A percentile compares a stretch with the other conserved stretches of the same genome.
Conservation (phyloP, 2,113 vertebrate species). For the Triplophysa rosa region DNA sequence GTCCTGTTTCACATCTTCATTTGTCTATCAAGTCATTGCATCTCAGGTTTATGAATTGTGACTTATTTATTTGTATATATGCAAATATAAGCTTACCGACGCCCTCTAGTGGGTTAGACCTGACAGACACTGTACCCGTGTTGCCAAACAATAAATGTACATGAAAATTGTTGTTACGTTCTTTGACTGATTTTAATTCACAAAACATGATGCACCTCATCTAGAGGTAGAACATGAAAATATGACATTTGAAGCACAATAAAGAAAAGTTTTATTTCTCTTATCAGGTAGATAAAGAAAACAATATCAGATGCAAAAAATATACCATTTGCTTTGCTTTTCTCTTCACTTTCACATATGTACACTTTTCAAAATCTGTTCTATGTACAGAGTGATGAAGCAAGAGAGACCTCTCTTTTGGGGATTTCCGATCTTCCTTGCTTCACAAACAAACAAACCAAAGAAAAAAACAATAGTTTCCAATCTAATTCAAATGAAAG, state of each 20-base stretch:
- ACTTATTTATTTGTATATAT: slow-evolving; percentile 61
- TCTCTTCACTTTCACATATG: slow-evolving; percentile 79
- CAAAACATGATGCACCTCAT: neutral
- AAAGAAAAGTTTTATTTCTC: slow-evolving; percentile 74
- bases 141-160: slow-evolving; percentile 48
- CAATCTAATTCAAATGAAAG: slow-evolving; percentile 61
- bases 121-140: slow-evolving; percentile 61
- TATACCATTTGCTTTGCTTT: slow-evolving; percentile 79
- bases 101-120: slow-evolving; percentile 63
- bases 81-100: slow-evolving; percentile 31
- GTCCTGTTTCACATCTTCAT: neutral
- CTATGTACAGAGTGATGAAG: slow-evolving; percentile 74
- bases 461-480: slow-evolving; percentile 37
- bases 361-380: slow-evolving; percentile 76
- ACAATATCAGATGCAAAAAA: slow-evolving; percentile 80
- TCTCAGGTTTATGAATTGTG: slow-evolving; percentile 32
- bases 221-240: neutral
- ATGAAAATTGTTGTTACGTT: neutral
- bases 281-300: slow-evolving; percentile 77
- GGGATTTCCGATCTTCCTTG: slow-evolving; percentile 65
- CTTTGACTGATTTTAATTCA: neutral
- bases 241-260: slow-evolving; percentile 60
- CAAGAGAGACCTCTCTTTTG: slow-evolving; percentile 63
- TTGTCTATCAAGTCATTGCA: slow-evolving; percentile 22
- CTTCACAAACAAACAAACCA: slow-evolving; percentile 57